These are phyloP conservation scores for Sarcophaga rosellei DNA, from an alignment of 2,888 invertebrate species.

Conservation along the genomic window DNA sequence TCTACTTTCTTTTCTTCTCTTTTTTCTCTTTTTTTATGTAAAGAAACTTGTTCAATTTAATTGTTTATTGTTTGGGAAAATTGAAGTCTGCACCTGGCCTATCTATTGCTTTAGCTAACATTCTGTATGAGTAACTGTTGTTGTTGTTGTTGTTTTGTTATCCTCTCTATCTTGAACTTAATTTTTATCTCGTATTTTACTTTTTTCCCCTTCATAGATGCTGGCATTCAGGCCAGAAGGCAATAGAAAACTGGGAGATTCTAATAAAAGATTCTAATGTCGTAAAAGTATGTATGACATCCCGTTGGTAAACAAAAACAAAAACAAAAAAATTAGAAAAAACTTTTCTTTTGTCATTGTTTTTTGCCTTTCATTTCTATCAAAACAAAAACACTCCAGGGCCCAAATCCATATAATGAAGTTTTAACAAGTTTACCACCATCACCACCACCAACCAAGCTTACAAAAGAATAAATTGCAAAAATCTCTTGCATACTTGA, in stretches of 20 bases:
- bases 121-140: not conserved
- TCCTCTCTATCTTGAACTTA: not conserved
- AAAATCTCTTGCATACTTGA: constrained; percentile 14
- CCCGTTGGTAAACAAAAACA: constrained; percentile 18
- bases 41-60: constrained; percentile 40
- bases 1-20: not conserved
- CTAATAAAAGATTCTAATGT: too few species aligned
- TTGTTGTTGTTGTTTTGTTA: not conserved
- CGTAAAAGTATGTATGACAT: constrained; percentile 24
- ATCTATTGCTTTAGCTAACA: not conserved
- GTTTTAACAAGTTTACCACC: constrained; percentile 64
- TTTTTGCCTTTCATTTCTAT: constrained; percentile 27
- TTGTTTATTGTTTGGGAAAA: constrained; percentile 48
- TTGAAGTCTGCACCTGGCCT: not conserved
- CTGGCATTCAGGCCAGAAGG: not conserved
- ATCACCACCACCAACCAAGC: not conserved
- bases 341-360: constrained; percentile 15
- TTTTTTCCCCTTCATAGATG: not conserved
- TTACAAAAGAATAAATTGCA: constrained; percentile 58
- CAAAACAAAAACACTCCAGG: constrained; percentile 60
- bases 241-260: too few species aligned
- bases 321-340: not conserved
- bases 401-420: constrained; percentile 58
- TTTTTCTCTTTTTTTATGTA: constrained; percentile 1
- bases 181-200: not conserved